Conservation (phyloP, 2,113 vertebrate species). For the Poeciliopsis turrubarensis region DNA sequence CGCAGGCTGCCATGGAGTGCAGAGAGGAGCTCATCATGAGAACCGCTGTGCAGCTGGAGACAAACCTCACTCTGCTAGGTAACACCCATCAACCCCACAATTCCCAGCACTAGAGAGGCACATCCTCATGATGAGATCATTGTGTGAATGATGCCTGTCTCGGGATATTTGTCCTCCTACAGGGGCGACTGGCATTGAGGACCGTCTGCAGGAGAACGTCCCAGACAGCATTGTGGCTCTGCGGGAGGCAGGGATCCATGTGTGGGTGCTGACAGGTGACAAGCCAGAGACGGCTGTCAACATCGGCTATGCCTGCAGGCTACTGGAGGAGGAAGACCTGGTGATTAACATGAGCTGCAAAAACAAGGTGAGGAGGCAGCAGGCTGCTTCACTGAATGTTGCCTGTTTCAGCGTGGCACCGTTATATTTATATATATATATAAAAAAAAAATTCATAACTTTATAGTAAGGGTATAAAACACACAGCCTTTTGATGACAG, state of each 20-base stretch:
- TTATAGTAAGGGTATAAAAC: not conserved
- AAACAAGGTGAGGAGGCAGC: constrained; percentile 82
- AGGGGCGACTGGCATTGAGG: constrained; percentile 97
- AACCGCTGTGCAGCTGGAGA: constrained; percentile 65
- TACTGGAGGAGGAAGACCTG: constrained; percentile 86
- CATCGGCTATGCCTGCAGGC: constrained; percentile 91
- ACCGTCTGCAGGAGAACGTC: constrained; percentile 91
- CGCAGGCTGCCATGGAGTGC: constrained; percentile 80
- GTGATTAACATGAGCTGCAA: constrained; percentile 91
- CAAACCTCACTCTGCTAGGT: constrained; percentile 70
- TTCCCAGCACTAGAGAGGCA: not conserved
- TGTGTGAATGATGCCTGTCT: constrained; percentile 16
- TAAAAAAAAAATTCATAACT: not conserved
- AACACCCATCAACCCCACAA: constrained; percentile 24
- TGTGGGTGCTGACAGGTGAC: constrained; percentile 97
- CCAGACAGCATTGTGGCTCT: constrained; percentile 89
- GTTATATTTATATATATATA: not conserved
- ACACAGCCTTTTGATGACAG: not conserved
- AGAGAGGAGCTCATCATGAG: constrained; percentile 70
- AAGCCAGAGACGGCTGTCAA: constrained; percentile 96
- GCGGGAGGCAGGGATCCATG: constrained; percentile 89
- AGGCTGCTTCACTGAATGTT: constrained; percentile 7
- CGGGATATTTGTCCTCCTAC: constrained; percentile 28
- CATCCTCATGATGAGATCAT: constrained; percentile 9
- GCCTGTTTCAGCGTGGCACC: not conserved